Evolutionary conservation across 2,113 vertebrate species (phyloP).

Genomic region (Otus sunia): DNA sequence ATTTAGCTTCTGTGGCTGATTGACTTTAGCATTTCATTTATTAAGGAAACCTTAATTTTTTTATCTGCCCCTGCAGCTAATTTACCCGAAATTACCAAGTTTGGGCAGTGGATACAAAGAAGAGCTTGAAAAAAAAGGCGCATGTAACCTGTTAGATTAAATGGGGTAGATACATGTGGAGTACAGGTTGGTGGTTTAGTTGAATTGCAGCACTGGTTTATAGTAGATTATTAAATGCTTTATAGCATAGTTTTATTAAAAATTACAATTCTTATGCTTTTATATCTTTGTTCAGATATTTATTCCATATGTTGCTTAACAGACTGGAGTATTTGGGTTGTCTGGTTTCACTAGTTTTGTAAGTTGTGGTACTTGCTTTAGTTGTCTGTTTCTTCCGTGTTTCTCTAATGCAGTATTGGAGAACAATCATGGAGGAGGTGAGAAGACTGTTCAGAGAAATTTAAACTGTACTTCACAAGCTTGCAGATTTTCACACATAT

Average conservation of each 20-base stretch:
- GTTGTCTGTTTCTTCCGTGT: background rate
- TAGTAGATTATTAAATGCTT: background rate
- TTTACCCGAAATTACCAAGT: background rate
- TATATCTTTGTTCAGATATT: background rate
- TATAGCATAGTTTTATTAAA: background rate
- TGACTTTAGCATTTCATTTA: background rate
- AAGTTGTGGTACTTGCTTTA: background rate
- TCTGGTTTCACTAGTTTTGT: background rate
- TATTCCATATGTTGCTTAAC: background rate
- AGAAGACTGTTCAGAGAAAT: background rate
- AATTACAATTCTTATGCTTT: background rate
- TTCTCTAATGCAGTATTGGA: background rate
- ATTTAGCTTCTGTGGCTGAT: background rate
- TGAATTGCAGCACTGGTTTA: background rate
- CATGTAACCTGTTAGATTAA: background rate
- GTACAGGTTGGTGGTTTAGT: background rate
- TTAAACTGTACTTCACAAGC: background rate
- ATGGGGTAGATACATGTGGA: background rate
- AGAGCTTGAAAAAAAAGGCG: background rate
- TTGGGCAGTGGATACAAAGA: background rate
- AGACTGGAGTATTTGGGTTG: background rate
- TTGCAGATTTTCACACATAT: background rate
- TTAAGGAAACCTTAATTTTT: background rate
- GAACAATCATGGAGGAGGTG: fast-evolving
- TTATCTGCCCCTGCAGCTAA: background rate